Evolutionary conservation across 1,140 invertebrate species (phyloP).

Genomic region (Hylyphantes graminicola): DNA sequence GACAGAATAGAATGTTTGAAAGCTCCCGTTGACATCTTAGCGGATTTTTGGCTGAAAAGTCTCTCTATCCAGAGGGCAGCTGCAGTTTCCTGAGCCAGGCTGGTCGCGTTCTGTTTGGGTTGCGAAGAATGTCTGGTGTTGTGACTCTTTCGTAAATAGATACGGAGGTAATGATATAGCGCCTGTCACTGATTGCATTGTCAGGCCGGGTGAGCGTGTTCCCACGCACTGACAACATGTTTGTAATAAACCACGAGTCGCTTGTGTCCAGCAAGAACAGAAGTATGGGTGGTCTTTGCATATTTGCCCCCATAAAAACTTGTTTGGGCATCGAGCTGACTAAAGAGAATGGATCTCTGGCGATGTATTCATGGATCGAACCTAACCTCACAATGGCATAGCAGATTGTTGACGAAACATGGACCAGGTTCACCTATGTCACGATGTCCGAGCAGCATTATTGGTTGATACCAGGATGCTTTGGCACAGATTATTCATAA

Average conservation of each 20-base stretch:
- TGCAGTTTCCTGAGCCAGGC: slow-evolving; percentile 17
- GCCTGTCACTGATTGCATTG: slow-evolving; percentile 53
- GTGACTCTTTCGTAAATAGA: slow-evolving; percentile 54
- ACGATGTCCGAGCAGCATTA: too few species aligned
- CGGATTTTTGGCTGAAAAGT: slow-evolving; percentile 58
- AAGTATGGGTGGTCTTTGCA: slow-evolving; percentile 48
- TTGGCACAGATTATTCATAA: too few species aligned
- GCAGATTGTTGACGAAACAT: slow-evolving; percentile 30
- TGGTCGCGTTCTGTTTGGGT: slow-evolving; percentile 1
- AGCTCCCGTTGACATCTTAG: slow-evolving; percentile 60
- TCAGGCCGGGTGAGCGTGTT: slow-evolving; percentile 10
- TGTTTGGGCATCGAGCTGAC: slow-evolving; percentile 46
- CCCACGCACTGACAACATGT: slow-evolving; percentile 44
- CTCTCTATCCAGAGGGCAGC: slow-evolving; percentile 43
- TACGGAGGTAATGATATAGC: slow-evolving; percentile 53
- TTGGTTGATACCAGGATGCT: too few species aligned
- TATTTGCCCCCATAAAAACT: slow-evolving; percentile 39
- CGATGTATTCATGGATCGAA: not conserved
- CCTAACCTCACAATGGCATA: slow-evolving; percentile 26
- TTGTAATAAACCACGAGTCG: slow-evolving; percentile 49
- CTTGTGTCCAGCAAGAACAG: slow-evolving; percentile 51
- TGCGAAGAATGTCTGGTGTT: slow-evolving; percentile 39
- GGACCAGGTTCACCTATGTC: too few species aligned
- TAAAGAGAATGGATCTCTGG: slow-evolving; percentile 8
- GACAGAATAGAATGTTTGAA: slow-evolving; percentile 59